Evolutionary conservation across 2,113 vertebrate genomes (phyloP).

Genomic region (Stictonetta naevosa): DNA sequence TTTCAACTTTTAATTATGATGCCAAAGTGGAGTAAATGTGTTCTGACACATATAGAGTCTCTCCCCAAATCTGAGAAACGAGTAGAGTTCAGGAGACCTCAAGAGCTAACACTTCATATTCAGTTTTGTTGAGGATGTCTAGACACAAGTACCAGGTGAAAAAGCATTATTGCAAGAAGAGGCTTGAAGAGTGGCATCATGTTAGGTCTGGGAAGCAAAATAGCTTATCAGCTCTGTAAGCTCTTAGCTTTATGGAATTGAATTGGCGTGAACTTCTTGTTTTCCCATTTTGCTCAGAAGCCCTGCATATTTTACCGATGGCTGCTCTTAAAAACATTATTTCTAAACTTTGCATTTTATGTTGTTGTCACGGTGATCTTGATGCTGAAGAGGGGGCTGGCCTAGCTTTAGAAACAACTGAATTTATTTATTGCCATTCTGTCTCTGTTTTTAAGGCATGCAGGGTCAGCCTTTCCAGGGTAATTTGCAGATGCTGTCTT

Average conservation of each 20-base stretch:
- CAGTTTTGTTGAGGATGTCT: background rate
- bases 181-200: background rate
- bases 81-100: background rate
- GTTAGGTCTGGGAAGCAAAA: background rate
- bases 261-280: background rate
- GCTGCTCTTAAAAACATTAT: background rate
- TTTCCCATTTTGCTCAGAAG: background rate
- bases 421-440: background rate
- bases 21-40: background rate
- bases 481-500: background rate
- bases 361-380: background rate
- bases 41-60: background rate
- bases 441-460: background rate
- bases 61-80: background rate
- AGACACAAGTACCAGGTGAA: background rate
- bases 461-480: background rate
- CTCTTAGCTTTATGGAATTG: background rate
- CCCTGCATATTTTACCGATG: background rate
- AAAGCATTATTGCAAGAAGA: background rate
- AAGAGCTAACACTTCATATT: background rate
- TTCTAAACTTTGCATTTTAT: background rate
- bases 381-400: background rate
- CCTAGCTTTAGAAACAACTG: background rate
- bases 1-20: background rate
- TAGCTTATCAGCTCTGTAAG: background rate